Percentiles rank a stretch among this genome's conserved stretches.
phyloP scores from a whole-genome alignment of 2,797 vertebrate species.

The Phaenicophaeus curvirostris region DNA sequence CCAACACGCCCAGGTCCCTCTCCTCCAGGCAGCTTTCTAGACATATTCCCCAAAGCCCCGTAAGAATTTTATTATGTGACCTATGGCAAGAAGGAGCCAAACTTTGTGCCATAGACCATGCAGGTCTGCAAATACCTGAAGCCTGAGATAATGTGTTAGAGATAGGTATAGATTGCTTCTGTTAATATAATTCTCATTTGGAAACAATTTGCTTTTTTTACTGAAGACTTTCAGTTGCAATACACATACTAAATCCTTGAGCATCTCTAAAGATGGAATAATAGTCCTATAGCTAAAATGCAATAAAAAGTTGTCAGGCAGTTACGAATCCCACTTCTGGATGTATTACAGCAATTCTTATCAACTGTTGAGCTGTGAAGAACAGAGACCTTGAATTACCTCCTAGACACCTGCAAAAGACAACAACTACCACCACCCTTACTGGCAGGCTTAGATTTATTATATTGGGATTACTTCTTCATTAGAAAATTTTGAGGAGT shows the following conservation, averaged over 20 bases:
- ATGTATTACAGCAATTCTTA: background rate
- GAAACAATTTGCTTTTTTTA: background rate
- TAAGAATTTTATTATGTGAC: background rate
- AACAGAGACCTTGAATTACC: background rate
- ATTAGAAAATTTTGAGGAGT: background rate
- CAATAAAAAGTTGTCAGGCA: background rate
- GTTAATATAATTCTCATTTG: background rate
- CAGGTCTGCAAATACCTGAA: background rate
- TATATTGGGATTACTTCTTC: background rate
- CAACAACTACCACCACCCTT: background rate
- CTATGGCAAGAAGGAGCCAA: background rate
- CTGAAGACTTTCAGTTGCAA: background rate
- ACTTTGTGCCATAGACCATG: background rate
- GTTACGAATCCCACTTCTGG: background rate
- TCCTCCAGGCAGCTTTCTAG: too few relatives aligned
- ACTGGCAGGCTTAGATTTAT: background rate
- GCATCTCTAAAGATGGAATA: background rate
- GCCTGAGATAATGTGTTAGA: background rate
- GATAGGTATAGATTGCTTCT: background rate
- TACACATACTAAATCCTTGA: background rate
- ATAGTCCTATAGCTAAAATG: background rate
- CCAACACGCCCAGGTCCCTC: too few relatives aligned
- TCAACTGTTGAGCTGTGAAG: background rate
- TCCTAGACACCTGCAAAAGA: background rate
- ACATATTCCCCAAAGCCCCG: background rate